phyloP scores from a whole-genome alignment of 2,888 invertebrate genomes.

The Diplolepis rosae region DNA sequence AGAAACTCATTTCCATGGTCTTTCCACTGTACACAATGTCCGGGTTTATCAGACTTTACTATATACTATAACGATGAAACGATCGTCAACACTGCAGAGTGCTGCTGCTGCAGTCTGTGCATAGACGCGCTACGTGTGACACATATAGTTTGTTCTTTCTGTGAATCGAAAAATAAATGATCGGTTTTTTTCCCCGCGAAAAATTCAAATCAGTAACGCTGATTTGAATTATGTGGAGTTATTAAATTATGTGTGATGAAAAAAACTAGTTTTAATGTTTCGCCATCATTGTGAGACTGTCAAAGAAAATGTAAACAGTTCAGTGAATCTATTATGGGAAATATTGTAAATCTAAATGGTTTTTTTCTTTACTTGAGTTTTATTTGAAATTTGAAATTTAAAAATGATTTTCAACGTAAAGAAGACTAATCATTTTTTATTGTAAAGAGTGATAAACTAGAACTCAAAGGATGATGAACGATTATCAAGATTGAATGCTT shows the following conservation, averaged over 20 bases:
- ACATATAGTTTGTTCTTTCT: neutral
- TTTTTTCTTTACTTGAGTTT: neutral
- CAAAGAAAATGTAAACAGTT: neutral
- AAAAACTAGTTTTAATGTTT: neutral
- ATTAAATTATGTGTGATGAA: neutral
- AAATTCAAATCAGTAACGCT: neutral
- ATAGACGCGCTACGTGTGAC: conserved; percentile 28
- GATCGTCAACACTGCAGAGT: conserved; percentile 32
- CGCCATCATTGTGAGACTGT: neutral
- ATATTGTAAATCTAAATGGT: neutral
- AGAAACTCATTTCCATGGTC: conserved; percentile 33
- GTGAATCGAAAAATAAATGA: neutral
- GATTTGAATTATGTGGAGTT: neutral
- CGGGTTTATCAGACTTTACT: conserved; percentile 1
- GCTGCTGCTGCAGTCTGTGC: conserved; percentile 40
- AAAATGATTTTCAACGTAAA: neutral
- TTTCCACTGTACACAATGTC: conserved; percentile 35
- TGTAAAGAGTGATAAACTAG: neutral
- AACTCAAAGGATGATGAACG: neutral
- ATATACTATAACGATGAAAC: neutral
- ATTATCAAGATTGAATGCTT: neutral
- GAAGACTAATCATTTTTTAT: neutral
- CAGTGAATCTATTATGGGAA: neutral
- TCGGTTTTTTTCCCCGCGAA: conserved; percentile 4
- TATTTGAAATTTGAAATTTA: neutral